phyloP scores from a whole-genome alignment of 1,140 invertebrate species.

The Wiebesia pumilae region DNA sequence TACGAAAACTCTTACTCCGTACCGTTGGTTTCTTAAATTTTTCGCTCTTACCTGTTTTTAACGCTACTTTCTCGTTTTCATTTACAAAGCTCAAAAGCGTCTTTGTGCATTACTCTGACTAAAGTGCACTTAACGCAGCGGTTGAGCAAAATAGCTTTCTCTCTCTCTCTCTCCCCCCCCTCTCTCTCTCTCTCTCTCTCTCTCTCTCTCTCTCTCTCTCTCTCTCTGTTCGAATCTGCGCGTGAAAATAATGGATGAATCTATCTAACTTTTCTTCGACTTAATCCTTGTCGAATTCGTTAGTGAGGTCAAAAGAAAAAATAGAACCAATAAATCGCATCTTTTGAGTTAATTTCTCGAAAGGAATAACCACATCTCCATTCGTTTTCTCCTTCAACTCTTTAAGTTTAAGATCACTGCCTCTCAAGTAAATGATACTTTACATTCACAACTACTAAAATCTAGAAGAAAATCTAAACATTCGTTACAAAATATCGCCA shows the following conservation, averaged over 20 bases:
- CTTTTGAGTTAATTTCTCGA: not conserved
- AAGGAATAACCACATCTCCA: not conserved
- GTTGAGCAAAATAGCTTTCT: slow-evolving; percentile 34
- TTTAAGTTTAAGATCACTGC: not conserved
- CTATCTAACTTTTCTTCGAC: slow-evolving; percentile 36
- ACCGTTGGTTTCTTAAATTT: not conserved
- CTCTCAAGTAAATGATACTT: too few species aligned
- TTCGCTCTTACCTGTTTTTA: not conserved
- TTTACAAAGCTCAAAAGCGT: slow-evolving; percentile 28
- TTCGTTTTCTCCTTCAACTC: not conserved
- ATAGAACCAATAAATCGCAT: not conserved
- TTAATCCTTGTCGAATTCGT: not conserved
- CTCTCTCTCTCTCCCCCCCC: not conserved
- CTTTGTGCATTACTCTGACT: slow-evolving; percentile 49
- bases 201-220: not conserved
- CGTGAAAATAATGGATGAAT: slow-evolving; percentile 40
- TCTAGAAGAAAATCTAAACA: too few species aligned
- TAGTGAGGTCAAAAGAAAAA: not conserved
- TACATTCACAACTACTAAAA: too few species aligned
- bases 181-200: not conserved
- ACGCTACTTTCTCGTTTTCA: not conserved
- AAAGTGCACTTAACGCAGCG: slow-evolving; percentile 56
- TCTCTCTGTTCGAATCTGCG: not conserved
- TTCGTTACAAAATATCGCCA: too few species aligned
- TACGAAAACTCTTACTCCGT: not conserved